Evolutionary conservation across 2,797 vertebrate genomes (phyloP), one percentile per base, ranked within the genome.

Genomic region (Pseudomugil gertrudae): DNA sequence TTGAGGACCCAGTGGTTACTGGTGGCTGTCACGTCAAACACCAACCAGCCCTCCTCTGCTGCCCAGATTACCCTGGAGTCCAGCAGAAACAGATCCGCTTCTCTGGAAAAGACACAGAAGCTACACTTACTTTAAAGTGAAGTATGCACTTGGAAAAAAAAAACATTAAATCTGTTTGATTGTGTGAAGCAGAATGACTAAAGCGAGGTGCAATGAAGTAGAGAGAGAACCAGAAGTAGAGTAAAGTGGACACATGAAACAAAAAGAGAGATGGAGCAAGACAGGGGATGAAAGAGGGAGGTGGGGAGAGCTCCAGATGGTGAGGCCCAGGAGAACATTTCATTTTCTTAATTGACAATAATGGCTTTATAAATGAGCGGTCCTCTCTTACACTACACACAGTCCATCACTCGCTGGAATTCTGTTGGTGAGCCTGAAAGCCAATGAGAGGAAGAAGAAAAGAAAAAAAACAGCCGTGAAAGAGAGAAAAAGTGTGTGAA

Each of bases 1-100:
- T 98, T 97, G 81, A 98, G 92, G 73, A 99, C 97, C 98, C 98
- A 99, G 89, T 97, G 97, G 91, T 99, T 99, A 74, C 97, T 99
- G 81, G 97, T 99, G 57, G 95, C 96, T 0, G 97, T 99, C 53
- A 99, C 96, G 74, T 99, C 98, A 29, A 99, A 99, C 80, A 98
- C 97, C 88, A 99, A 85, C 98, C 98, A 99, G 48, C 97, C 97
- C 80, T 99, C 97, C 87, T 99, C 96, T 0, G 94, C 96, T 0
- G 97, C 97, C 97, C 97, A 99, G 89, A 99, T 97, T 11, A 96
- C 96, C 45, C 97, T 93, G 1, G 95, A 96, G 92, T 99, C 97
- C 0, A 99, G 94, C 78, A 97, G 93, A 77, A 96, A 97, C 76
- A 99, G 90, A 81, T 98, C 96, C 0, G 97, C 96, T 84, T 97